phyloP scores from a whole-genome alignment of 2,113 vertebrate species.

The Benitochromis conjunctus region DNA sequence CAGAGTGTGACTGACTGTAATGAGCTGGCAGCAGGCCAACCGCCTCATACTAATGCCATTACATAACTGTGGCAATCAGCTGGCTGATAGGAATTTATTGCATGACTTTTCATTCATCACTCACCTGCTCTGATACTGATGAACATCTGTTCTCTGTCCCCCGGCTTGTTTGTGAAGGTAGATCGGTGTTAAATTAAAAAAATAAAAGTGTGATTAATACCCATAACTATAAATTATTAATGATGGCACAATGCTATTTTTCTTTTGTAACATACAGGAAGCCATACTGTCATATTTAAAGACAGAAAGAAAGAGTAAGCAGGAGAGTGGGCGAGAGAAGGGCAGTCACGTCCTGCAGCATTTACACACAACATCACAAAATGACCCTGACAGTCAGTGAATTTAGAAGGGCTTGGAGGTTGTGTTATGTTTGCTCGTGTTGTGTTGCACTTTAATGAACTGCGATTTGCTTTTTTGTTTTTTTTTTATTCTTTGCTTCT shows the following conservation, averaged over 20 bases:
- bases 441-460: neutral
- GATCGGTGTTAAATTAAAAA: neutral
- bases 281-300: neutral
- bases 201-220: neutral
- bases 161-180: neutral
- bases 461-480: neutral
- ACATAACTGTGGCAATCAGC: constrained; percentile 17
- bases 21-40: constrained; percentile 14
- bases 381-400: constrained; percentile 48
- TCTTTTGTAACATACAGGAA: neutral
- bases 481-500: neutral
- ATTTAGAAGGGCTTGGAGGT: constrained; percentile 41
- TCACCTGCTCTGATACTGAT: neutral
- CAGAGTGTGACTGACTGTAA: constrained; percentile 10
- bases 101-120: neutral
- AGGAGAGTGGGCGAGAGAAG: constrained; percentile 2
- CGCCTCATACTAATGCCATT: constrained; percentile 10
- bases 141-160: neutral
- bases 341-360: constrained; percentile 45
- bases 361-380: constrained; percentile 45
- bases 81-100: constrained; percentile 8
- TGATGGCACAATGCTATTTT: neutral
- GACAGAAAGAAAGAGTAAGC: neutral
- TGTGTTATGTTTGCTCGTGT: constrained; percentile 13
- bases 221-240: neutral